A percentile compares a stretch with the other conserved stretches of the same genome.
Conservation (phyloP, 1,140 invertebrate genomes). For the Musca domestica region DNA sequence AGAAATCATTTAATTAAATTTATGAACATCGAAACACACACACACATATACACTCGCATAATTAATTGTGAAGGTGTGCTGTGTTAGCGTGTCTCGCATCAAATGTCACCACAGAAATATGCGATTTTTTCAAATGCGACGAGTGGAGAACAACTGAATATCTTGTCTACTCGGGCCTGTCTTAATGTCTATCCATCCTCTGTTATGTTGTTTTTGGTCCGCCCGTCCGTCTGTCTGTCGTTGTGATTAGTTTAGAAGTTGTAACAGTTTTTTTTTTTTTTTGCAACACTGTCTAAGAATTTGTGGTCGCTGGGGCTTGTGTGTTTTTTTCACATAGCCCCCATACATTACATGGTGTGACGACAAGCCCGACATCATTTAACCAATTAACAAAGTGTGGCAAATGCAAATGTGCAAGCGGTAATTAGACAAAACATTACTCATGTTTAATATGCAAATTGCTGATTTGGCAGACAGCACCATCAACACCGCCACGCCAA, state of each 20-base stretch:
- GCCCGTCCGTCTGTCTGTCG: neutral
- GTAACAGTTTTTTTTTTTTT: neutral
- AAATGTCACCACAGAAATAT: too few species aligned
- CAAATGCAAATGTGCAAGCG: conserved; percentile 19
- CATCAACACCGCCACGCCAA: neutral
- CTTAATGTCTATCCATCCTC: too few species aligned
- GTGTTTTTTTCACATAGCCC: neutral
- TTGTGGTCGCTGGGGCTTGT: neutral
- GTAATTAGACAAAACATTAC: conserved; percentile 22
- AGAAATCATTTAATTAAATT: conserved; percentile 20
- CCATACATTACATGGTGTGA: conserved; percentile 18
- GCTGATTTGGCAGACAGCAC: neutral
- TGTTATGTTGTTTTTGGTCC: neutral
- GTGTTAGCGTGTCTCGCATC: too few species aligned
- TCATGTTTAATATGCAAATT: conserved; percentile 22
- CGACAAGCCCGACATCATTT: conserved; percentile 20
- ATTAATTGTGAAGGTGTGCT: conserved; percentile 21
- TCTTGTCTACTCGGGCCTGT: neutral
- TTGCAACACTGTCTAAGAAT: conserved; percentile 9
- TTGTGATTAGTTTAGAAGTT: neutral
- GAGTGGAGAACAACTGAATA: conserved; percentile 1
- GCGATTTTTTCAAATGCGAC: too few species aligned
- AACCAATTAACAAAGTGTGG: conserved; percentile 21
- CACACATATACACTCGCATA: neutral
- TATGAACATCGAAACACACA: neutral